These are phyloP conservation scores for Xerus inauris DNA, from an alignment of 2,113 vertebrate genomes.

Conservation along the genomic window DNA sequence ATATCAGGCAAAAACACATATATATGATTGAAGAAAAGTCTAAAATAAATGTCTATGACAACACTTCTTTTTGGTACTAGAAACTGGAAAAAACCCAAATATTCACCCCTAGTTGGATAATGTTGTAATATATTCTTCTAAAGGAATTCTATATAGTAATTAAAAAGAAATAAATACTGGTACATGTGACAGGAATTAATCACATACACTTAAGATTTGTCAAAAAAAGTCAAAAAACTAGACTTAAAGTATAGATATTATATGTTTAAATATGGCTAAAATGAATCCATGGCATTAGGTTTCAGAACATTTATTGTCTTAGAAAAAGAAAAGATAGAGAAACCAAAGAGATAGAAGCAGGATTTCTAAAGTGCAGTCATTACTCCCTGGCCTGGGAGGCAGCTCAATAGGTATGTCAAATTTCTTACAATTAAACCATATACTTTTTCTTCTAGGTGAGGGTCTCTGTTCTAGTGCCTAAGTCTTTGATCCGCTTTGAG, in stretches of 20 bases:
- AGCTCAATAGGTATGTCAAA: background rate
- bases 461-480: no score
- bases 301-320: background rate
- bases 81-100: background rate
- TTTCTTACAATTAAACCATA: background rate
- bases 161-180: background rate
- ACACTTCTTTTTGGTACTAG: background rate
- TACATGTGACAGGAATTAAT: background rate
- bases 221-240: constrained; percentile 20
- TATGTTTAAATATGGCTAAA: background rate
- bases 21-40: background rate
- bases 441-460: background rate
- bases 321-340: background rate
- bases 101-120: background rate
- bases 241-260: background rate
- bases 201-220: background rate
- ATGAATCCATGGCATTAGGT: background rate
- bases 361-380: background rate
- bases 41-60: background rate
- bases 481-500: no score
- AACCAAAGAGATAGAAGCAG: background rate
- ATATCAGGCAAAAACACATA: background rate
- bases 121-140: background rate
- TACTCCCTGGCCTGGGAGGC: background rate
- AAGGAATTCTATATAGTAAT: background rate